Evolutionary conservation across 2,797 vertebrate species (phyloP).

Genomic region (Pipistrellus kuhlii): DNA sequence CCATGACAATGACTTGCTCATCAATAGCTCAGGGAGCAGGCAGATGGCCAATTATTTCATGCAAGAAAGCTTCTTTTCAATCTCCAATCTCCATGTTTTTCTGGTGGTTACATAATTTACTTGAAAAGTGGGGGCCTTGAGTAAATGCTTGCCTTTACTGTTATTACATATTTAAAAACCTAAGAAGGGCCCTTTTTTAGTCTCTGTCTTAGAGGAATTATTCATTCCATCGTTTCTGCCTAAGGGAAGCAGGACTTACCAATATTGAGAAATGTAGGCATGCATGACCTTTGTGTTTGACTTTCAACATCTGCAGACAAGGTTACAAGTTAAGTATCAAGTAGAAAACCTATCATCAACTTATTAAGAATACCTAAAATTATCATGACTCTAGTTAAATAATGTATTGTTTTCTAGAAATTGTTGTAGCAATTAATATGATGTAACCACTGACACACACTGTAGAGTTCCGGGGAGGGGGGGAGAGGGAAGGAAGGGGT

Average conservation of each 20-base stretch:
- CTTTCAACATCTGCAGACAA: constrained; percentile 9
- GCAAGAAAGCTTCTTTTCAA: background rate
- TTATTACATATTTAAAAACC: constrained; percentile 61
- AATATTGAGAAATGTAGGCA: background rate
- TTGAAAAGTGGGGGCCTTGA: constrained; percentile 1
- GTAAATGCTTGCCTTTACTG: constrained; percentile 51
- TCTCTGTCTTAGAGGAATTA: constrained; percentile 44
- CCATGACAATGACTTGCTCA: background rate
- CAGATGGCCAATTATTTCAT: background rate
- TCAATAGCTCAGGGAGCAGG: background rate
- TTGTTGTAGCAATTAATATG: background rate
- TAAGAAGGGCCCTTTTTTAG: background rate
- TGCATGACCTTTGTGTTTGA: background rate
- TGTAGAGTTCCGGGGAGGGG: background rate
- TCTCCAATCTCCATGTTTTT: background rate
- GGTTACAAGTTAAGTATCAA: background rate
- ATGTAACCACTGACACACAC: background rate
- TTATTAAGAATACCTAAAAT: constrained; percentile 25
- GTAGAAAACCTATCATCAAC: background rate
- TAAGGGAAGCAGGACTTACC: constrained; percentile 20
- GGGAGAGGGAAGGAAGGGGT: too few species aligned
- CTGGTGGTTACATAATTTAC: background rate
- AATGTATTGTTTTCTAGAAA: constrained; percentile 47
- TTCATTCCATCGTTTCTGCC: constrained; percentile 41
- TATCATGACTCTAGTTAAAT: background rate